A percentile compares a stretch with the other conserved stretches of the same genome.
Evolutionary conservation across 2,888 invertebrate genomes (phyloP).

Genomic region (Chorisops tibialis): DNA sequence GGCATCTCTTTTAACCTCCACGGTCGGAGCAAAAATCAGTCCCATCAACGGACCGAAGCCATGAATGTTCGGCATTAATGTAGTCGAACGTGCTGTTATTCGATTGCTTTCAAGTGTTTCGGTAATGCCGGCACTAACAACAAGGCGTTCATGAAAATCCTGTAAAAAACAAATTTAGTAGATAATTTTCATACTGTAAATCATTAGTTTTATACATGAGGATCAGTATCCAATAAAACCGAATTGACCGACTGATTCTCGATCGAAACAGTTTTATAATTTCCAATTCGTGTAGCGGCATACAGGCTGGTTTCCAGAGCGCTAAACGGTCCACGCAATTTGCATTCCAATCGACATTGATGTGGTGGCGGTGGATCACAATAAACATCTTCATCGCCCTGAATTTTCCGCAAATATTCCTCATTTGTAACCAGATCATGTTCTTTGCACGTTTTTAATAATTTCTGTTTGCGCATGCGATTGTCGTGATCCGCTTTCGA

Average conservation of each 20-base stretch:
- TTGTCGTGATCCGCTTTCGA: slow-evolving; percentile 68
- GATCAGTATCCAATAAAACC: slow-evolving; percentile 76
- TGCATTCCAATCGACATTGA: slow-evolving; percentile 45
- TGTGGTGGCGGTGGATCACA: slow-evolving; percentile 46
- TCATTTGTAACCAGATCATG: slow-evolving; percentile 43
- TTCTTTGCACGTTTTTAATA: slow-evolving; percentile 36
- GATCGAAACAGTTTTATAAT: slow-evolving; percentile 61
- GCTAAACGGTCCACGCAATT: slow-evolving; percentile 74
- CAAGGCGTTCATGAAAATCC: slow-evolving; percentile 43
- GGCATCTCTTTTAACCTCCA: slow-evolving; percentile 70
- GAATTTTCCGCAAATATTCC: slow-evolving; percentile 40
- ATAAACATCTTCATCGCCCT: slow-evolving; percentile 41
- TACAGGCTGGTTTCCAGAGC: slow-evolving; percentile 75
- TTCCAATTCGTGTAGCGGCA: slow-evolving; percentile 60
- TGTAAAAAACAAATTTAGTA: background rate
- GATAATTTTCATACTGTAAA: background rate
- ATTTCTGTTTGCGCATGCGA: slow-evolving; percentile 51
- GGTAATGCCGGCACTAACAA: slow-evolving; percentile 64
- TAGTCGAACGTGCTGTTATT: slow-evolving; percentile 72
- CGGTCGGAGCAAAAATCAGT: slow-evolving; percentile 77
- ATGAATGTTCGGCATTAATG: slow-evolving; percentile 85
- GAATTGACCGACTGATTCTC: slow-evolving; percentile 81
- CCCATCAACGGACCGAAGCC: slow-evolving; percentile 76
- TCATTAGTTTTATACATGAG: slow-evolving; percentile 56
- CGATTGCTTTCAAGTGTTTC: slow-evolving; percentile 53